Evolutionary conservation across 1,140 invertebrate genomes (phyloP).

Genomic region (Leptopilina clavipes): DNA sequence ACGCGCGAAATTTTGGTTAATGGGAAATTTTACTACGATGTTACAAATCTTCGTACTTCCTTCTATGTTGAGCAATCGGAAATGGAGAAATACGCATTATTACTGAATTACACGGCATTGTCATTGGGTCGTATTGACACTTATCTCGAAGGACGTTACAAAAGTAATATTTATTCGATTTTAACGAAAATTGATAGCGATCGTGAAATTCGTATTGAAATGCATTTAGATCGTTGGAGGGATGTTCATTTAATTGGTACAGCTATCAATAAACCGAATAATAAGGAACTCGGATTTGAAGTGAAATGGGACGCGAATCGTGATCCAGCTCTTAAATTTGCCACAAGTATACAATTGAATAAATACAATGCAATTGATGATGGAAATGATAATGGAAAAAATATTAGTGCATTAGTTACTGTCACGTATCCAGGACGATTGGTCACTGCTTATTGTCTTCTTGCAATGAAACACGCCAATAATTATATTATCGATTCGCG

Average conservation of each 20-base stretch:
- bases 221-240: conserved; percentile 85
- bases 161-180: conserved; percentile 79
- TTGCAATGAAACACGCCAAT: conserved; percentile 64
- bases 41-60: conserved; percentile 77
- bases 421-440: conserved; percentile 84
- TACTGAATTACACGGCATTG: conserved; percentile 77
- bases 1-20: conserved; percentile 78
- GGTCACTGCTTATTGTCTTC: conserved; percentile 78
- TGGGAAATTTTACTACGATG: conserved; percentile 78
- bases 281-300: conserved; percentile 80
- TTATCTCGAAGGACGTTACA: conserved; percentile 80
- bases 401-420: conserved; percentile 78
- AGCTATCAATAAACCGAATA: conserved; percentile 75
- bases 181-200: conserved; percentile 75
- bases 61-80: conserved; percentile 77
- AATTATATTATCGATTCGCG: conserved; percentile 72
- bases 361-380: conserved; percentile 58
- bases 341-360: conserved; percentile 75
- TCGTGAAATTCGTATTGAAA: conserved; percentile 74
- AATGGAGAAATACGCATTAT: conserved; percentile 77
- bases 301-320: conserved; percentile 89
- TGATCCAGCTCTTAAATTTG: conserved; percentile 83
- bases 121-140: conserved; percentile 77
- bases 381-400: conserved; percentile 73
- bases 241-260: conserved; percentile 82